Conservation (phyloP, 2,797 vertebrate genomes). For the Myotis pilosus region DNA sequence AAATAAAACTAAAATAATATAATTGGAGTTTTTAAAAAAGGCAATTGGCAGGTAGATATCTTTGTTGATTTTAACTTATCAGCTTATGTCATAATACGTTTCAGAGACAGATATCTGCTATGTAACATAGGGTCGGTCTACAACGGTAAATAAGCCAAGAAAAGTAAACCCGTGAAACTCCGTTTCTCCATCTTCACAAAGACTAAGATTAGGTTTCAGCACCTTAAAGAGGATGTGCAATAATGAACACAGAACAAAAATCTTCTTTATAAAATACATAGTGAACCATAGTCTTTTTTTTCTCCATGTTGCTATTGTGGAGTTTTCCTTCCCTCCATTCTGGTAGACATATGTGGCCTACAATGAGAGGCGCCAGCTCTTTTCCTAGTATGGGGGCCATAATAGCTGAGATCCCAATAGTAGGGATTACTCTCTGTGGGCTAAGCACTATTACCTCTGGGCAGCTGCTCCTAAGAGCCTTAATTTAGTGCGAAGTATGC, state of each 20-base stretch:
- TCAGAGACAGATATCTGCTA: neutral
- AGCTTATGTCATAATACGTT: neutral
- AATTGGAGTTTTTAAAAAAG: neutral
- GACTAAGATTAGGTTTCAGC: neutral
- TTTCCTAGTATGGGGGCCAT: neutral
- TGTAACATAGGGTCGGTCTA: neutral
- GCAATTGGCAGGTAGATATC: neutral
- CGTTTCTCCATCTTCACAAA: conserved; percentile 18
- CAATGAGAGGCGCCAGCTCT: neutral
- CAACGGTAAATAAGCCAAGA: neutral
- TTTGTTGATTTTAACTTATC: neutral
- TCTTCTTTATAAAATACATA: neutral
- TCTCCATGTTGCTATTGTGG: neutral
- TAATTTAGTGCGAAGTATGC: neutral
- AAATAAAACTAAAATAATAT: neutral
- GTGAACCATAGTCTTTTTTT: neutral
- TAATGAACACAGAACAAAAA: neutral
- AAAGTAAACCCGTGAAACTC: neutral
- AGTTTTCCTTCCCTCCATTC: neutral
- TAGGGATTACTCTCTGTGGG: neutral
- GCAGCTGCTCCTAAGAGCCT: neutral
- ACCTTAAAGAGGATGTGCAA: neutral
- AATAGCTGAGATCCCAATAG: neutral
- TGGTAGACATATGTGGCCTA: neutral
- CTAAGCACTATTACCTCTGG: neutral